Percentiles rank a stretch among this genome's conserved stretches.
phyloP scores from a whole-genome alignment of 2,113 vertebrate genomes.

The Sprattus sprattus region DNA sequence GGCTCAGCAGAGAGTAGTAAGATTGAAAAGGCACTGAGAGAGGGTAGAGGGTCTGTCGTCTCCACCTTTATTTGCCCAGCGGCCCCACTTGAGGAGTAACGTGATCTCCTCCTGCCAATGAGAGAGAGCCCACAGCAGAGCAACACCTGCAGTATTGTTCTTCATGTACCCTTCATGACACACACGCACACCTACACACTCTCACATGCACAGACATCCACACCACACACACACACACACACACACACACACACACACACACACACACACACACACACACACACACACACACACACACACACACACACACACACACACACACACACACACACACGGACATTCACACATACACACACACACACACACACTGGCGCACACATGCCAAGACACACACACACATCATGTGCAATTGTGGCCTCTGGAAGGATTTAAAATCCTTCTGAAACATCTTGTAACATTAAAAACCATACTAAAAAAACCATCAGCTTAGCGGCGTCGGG shows the following conservation, averaged over 20 bases:
- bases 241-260: not conserved
- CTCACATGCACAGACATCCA: not conserved
- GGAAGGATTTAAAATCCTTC: too few species aligned
- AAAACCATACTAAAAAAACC: too few species aligned
- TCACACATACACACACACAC: not conserved
- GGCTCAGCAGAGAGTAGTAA: not conserved
- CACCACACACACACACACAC: conserved; percentile 4
- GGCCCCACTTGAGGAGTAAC: conserved; percentile 40
- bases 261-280: not conserved
- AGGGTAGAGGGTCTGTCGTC: not conserved
- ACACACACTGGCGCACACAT: not conserved
- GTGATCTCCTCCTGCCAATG: conserved; percentile 24
- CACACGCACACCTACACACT: not conserved
- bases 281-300: not conserved
- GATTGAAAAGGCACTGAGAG: not conserved
- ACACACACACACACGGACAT: not conserved
- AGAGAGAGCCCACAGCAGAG: not conserved
- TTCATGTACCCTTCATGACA: conserved; percentile 19
- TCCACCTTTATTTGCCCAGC: conserved; percentile 23
- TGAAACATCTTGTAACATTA: too few species aligned
- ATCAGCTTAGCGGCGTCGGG: too few species aligned
- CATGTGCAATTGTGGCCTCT: not conserved
- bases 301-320: not conserved
- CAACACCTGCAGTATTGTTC: conserved; percentile 54
- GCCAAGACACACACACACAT: not conserved